Evolutionary conservation across 2,888 invertebrate species (phyloP).

Genomic region (Phymatocera aterrima): DNA sequence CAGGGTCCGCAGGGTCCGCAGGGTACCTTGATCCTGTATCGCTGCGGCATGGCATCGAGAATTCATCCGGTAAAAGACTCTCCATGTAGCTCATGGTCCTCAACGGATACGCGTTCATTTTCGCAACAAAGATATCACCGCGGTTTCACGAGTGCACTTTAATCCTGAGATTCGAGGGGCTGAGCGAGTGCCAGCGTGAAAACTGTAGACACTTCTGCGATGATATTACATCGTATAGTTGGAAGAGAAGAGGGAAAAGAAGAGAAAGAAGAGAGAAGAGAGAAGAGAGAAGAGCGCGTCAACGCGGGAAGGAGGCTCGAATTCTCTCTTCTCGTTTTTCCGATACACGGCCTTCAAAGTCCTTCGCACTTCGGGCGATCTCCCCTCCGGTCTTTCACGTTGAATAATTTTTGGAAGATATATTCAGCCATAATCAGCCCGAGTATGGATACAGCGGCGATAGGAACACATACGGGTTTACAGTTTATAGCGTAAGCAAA

Average conservation of each 20-base stretch:
- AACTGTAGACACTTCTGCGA: not conserved
- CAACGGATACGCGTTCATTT: not conserved
- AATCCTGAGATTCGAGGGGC: not conserved
- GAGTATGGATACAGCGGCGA: not conserved
- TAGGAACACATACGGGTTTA: not conserved
- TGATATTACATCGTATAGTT: not conserved
- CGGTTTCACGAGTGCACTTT: constrained; percentile 18
- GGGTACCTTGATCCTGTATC: too few species aligned
- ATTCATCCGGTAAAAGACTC: not conserved
- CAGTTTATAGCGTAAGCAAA: not conserved
- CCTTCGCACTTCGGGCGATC: too few species aligned
- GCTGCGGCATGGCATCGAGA: too few species aligned
- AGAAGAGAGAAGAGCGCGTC: too few species aligned
- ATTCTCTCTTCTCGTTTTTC: too few species aligned
- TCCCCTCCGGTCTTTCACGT: too few species aligned
- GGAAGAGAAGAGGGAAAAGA: not conserved
- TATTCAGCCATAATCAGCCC: not conserved
- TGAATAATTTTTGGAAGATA: not conserved
- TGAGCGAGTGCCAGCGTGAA: not conserved
- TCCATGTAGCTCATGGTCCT: not conserved
- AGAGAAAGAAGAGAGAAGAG: too few species aligned
- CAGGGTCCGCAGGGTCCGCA: too few species aligned
- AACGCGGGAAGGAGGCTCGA: too few species aligned
- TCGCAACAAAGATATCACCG: not conserved
- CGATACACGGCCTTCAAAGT: too few species aligned